phyloP scores from a whole-genome alignment of 2,888 invertebrate genomes.

The Ichneumoninae sp. region DNA sequence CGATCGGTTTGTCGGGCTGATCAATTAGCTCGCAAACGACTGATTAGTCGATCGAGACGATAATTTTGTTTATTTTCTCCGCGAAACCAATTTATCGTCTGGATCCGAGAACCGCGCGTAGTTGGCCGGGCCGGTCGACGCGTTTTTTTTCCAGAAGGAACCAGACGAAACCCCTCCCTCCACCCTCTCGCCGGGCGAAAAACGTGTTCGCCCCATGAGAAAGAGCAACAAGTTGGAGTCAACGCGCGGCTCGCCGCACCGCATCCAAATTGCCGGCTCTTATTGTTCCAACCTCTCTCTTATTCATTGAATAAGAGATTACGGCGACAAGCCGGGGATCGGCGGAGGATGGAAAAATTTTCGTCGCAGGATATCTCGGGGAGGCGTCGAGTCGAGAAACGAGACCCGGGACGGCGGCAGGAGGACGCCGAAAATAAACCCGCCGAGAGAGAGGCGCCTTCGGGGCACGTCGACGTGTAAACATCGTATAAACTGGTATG shows the following conservation, averaged over 20 bases:
- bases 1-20: too few species aligned
- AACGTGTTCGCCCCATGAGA: conserved; percentile 47
- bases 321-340: too few species aligned
- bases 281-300: conserved; percentile 71
- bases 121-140: too few species aligned
- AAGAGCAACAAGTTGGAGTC: conserved; percentile 51
- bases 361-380: conserved; percentile 38
- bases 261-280: conserved; percentile 77
- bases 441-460: conserved; percentile 59
- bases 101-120: too few species aligned
- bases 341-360: background rate
- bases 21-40: too few species aligned
- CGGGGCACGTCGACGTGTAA: conserved; percentile 67
- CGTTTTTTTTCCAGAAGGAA: background rate
- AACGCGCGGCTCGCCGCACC: conserved; percentile 69
- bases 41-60: too few species aligned
- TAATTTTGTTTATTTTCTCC: too few species aligned
- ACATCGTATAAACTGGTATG: conserved; percentile 71
- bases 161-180: conserved; percentile 63
- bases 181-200: conserved; percentile 71
- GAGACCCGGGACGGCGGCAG: conserved; percentile 34
- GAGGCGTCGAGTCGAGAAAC: conserved; percentile 41
- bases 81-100: too few species aligned
- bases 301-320: background rate
- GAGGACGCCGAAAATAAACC: conserved; percentile 70